A percentile compares a stretch with the other conserved stretches of the same genome.
Evolutionary conservation across 2,113 vertebrate species (phyloP).

Genomic region (Urocynchramus pylzowi): DNA sequence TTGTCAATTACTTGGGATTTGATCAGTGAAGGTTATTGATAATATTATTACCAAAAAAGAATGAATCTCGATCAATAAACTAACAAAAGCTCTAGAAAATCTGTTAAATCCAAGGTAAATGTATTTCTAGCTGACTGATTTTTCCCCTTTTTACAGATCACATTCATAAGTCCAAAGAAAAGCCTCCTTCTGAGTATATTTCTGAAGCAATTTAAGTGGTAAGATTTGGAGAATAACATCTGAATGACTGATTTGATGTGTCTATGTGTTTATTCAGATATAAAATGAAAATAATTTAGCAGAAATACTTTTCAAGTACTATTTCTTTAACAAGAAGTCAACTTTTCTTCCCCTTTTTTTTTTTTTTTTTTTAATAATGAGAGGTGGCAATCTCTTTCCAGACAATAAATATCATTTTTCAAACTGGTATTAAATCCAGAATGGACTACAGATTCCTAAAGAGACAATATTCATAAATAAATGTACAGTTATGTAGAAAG

Average conservation of each 20-base stretch:
- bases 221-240: constrained; percentile 2
- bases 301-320: background rate
- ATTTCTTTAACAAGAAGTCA: background rate
- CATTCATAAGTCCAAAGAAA: constrained; percentile 88
- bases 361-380: background rate
- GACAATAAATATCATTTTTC: background rate
- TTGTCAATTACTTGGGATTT: background rate
- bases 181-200: constrained; percentile 91
- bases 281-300: background rate
- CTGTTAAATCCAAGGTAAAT: background rate
- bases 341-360: rapidly evolving
- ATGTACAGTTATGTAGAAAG: background rate
- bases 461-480: background rate
- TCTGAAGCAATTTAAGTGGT: constrained; percentile 95
- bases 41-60: background rate
- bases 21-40: background rate
- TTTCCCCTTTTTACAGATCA: constrained; percentile 72
- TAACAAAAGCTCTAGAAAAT: background rate
- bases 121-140: background rate
- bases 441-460: background rate
- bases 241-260: background rate
- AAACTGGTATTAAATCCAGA: background rate
- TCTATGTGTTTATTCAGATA: background rate
- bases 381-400: background rate
- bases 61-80: rapidly evolving